phyloP scores from a whole-genome alignment of 2,113 vertebrate genomes.

The Oryzias melastigma region DNA sequence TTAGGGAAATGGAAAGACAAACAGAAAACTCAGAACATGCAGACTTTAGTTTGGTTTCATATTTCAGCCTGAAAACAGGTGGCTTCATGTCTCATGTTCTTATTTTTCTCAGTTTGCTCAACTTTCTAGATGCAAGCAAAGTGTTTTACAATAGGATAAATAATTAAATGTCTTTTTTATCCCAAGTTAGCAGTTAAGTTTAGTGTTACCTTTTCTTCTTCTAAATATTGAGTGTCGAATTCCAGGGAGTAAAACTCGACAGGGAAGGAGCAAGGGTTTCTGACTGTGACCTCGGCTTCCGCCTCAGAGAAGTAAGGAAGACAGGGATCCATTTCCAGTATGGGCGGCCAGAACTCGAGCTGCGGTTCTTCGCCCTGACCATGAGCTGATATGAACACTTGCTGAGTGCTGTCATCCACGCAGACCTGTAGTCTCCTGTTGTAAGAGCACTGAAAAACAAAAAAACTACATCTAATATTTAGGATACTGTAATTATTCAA shows the following conservation, averaged over 20 bases:
- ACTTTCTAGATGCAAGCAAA: not conserved
- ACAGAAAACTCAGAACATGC: not conserved
- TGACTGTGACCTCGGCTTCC: constrained; percentile 77
- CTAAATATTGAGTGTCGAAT: constrained; percentile 83
- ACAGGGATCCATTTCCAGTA: constrained; percentile 79
- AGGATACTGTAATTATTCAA: too few species aligned
- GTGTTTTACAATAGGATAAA: too few species aligned
- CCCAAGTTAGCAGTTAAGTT: too few species aligned
- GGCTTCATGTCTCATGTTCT: not conserved
- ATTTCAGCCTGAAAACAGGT: not conserved
- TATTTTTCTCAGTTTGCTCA: not conserved
- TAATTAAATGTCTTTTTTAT: too few species aligned
- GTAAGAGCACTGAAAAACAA: constrained; percentile 80
- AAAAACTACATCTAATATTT: too few species aligned
- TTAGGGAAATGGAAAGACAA: constrained; percentile 31
- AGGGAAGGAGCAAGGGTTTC: constrained; percentile 86
- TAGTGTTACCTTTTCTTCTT: constrained; percentile 84
- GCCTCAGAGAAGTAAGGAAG: constrained; percentile 70
- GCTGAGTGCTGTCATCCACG: constrained; percentile 75
- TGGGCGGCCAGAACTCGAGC: constrained; percentile 76
- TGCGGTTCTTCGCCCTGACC: constrained; percentile 83
- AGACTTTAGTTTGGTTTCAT: not conserved
- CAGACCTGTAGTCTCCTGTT: constrained; percentile 72
- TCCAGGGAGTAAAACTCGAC: constrained; percentile 91
- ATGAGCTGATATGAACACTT: constrained; percentile 65